Evolutionary conservation across 2,797 vertebrate genomes (phyloP).

Genomic region (Danio kyathit): DNA sequence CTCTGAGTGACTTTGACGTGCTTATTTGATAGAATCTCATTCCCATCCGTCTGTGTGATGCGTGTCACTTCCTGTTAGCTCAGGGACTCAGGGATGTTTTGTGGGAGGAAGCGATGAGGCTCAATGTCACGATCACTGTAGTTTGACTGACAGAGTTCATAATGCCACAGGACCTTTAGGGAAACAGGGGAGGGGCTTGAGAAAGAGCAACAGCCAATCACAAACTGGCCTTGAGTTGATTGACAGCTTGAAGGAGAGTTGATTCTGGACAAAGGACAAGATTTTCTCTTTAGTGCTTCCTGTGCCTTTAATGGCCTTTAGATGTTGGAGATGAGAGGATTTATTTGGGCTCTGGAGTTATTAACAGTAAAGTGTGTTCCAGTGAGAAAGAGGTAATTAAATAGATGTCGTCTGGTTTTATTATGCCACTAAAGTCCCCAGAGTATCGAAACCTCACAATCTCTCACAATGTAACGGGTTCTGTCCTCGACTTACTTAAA

Average conservation of each 20-base stretch:
- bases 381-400: constrained; percentile 44
- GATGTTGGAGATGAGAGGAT: background rate
- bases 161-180: background rate
- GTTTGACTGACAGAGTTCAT: constrained; percentile 4
- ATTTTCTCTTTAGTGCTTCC: background rate
- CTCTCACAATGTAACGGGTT: constrained; percentile 31
- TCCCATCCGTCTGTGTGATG: background rate
- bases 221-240: background rate
- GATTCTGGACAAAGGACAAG: background rate
- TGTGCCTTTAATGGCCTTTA: constrained; percentile 15
- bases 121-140: background rate
- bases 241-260: constrained; percentile 1
- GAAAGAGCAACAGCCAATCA: constrained; percentile 1
- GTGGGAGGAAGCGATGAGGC: background rate
- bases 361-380: background rate
- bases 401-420: constrained; percentile 35
- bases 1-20: background rate
- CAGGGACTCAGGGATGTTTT: constrained; percentile 11
- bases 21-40: constrained; percentile 12
- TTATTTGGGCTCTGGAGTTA: background rate
- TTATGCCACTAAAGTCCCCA: constrained; percentile 31
- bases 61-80: constrained; percentile 26
- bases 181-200: background rate
- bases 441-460: constrained; percentile 36
- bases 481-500: constrained; percentile 29